Conservation (phyloP, 2,797 vertebrate genomes). For the Kryptopterus vitreolus region DNA sequence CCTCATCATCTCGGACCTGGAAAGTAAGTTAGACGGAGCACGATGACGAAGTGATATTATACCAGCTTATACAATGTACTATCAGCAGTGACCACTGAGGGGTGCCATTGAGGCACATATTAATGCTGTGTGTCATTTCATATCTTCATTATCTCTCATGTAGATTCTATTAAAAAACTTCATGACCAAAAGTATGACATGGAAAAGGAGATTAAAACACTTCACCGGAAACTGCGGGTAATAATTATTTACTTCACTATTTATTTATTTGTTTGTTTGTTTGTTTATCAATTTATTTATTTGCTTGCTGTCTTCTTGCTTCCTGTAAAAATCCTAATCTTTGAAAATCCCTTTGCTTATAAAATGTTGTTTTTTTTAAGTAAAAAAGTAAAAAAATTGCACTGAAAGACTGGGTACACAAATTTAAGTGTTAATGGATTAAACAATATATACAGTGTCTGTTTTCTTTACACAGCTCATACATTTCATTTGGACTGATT, state of each 20-base stretch:
- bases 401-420: background rate
- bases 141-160: slow-evolving; percentile 15
- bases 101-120: slow-evolving; percentile 27
- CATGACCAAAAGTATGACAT: slow-evolving; percentile 87
- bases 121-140: background rate
- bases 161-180: slow-evolving; percentile 84
- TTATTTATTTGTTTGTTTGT: background rate
- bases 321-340: background rate
- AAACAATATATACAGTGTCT: background rate
- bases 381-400: no score
- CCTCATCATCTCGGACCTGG: slow-evolving; percentile 84
- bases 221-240: slow-evolving; percentile 82
- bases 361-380: background rate
- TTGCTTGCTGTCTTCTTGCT: background rate
- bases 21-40: slow-evolving; percentile 75
- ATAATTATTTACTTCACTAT: background rate
- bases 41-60: background rate
- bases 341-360: background rate
- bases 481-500: background rate
- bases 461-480: background rate
- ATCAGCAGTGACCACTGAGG: slow-evolving; percentile 24
- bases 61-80: no score
- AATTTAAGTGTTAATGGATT: background rate
- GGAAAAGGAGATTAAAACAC: slow-evolving; percentile 86
- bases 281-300: background rate